Conservation (phyloP, 2,113 vertebrate genomes). For the Strix uralensis region DNA sequence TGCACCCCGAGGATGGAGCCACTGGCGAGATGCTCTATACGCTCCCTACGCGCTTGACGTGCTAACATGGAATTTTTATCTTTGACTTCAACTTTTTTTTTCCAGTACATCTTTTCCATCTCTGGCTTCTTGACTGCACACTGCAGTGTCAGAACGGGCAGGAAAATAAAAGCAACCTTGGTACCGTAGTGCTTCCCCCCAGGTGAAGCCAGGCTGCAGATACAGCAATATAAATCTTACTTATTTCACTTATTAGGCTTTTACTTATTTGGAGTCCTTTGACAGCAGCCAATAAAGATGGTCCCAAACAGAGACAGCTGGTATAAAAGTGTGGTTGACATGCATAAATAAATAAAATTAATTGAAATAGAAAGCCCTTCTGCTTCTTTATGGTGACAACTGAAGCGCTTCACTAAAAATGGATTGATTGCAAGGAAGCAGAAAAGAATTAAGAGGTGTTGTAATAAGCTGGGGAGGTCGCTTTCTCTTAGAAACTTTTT, state of each 20-base stretch:
- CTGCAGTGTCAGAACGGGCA: not conserved
- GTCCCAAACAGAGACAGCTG: not conserved
- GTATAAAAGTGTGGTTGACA: not conserved
- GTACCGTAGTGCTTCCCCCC: not conserved
- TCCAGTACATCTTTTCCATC: not conserved
- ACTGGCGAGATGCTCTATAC: not conserved
- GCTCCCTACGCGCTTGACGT: not conserved
- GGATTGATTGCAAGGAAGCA: not conserved
- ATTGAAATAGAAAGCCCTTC: not conserved
- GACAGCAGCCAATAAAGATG: not conserved
- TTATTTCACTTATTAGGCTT: not conserved
- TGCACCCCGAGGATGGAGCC: not conserved
- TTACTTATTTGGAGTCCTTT: not conserved
- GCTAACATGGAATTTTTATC: not conserved
- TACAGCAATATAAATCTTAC: not conserved
- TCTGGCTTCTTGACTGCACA: not conserved
- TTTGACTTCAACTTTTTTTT: not conserved
- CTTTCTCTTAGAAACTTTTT: not conserved
- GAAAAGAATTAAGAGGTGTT: not conserved
- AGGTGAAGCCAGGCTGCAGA: not conserved
- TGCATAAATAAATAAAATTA: slow-evolving; percentile 1
- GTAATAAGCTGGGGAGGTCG: not conserved
- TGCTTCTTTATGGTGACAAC: not conserved
- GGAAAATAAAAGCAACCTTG: not conserved
- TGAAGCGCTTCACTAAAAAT: not conserved